Percentiles rank a stretch among this genome's conserved stretches.
Evolutionary conservation across 2,113 vertebrate species (phyloP).

Genomic region (Amblyornis subalaris): DNA sequence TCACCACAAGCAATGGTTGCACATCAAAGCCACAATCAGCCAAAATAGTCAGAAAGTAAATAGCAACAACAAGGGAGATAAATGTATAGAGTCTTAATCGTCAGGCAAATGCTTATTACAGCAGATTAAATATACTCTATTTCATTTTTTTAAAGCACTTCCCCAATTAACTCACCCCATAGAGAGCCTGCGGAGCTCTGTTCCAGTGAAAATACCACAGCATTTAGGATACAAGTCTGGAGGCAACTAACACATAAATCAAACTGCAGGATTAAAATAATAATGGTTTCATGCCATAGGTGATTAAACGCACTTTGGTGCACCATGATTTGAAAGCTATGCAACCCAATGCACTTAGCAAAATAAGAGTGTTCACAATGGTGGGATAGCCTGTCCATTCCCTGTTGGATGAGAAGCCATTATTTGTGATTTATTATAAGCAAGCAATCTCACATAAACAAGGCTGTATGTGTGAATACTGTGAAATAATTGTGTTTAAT

Average conservation of each 20-base stretch:
- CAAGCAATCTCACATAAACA: conserved; percentile 59
- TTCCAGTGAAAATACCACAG: conserved; percentile 46
- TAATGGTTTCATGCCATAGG: conserved; percentile 48
- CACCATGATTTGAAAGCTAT: conserved; percentile 24
- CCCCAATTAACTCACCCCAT: conserved; percentile 53
- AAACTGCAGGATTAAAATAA: conserved; percentile 44
- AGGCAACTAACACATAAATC: conserved; percentile 36
- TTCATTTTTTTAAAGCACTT: conserved; percentile 20
- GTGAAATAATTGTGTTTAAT: conserved; percentile 32
- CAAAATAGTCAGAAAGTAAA: conserved; percentile 36
- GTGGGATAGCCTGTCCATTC: conserved; percentile 34
- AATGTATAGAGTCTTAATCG: neutral
- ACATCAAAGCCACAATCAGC: conserved; percentile 18
- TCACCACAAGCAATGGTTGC: conserved; percentile 15
- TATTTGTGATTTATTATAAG: conserved; percentile 27
- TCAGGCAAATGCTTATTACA: conserved; percentile 9
- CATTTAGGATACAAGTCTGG: conserved; percentile 24
- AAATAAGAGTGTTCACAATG: conserved; percentile 21
- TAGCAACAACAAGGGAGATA: neutral
- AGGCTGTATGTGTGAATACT: conserved; percentile 13
- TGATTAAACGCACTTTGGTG: conserved; percentile 37
- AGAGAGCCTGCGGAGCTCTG: conserved; percentile 31
- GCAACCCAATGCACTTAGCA: conserved; percentile 11
- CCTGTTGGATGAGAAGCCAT: conserved; percentile 56
- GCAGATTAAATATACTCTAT: neutral